phyloP scores from a whole-genome alignment of 2,797 vertebrate species.

The Acanthiza pusilla region DNA sequence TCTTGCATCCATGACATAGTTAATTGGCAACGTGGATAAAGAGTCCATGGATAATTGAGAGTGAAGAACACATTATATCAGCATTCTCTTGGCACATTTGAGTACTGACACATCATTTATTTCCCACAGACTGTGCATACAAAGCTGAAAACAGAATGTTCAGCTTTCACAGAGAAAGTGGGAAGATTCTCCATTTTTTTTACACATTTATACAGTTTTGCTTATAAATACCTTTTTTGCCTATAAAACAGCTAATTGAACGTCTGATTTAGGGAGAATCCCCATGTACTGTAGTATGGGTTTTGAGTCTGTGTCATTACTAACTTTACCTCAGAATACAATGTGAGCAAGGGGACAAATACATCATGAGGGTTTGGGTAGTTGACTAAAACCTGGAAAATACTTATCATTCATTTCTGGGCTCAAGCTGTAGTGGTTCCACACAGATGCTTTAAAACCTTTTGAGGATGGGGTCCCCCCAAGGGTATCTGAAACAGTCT shows the following conservation, averaged over 20 bases:
- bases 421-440: background rate
- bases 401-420: background rate
- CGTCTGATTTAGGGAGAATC: background rate
- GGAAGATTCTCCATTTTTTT: background rate
- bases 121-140: background rate
- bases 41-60: background rate
- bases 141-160: background rate
- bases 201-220: background rate
- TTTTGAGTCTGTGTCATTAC: background rate
- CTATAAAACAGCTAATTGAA: background rate
- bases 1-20: background rate
- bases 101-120: slow-evolving; percentile 25
- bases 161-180: background rate
- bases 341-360: background rate
- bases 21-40: slow-evolving; percentile 19
- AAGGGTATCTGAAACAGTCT: background rate
- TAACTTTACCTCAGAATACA: background rate
- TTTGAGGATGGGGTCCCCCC: background rate
- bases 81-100: background rate
- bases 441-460: background rate
- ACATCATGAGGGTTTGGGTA: background rate
- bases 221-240: background rate
- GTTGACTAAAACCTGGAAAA: background rate
- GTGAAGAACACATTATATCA: background rate
- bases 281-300: background rate